Evolutionary conservation across 2,797 vertebrate species (phyloP), one percentile per base, ranked within the genome.

Genomic region (Ambastaia sidthimunki): DNA sequence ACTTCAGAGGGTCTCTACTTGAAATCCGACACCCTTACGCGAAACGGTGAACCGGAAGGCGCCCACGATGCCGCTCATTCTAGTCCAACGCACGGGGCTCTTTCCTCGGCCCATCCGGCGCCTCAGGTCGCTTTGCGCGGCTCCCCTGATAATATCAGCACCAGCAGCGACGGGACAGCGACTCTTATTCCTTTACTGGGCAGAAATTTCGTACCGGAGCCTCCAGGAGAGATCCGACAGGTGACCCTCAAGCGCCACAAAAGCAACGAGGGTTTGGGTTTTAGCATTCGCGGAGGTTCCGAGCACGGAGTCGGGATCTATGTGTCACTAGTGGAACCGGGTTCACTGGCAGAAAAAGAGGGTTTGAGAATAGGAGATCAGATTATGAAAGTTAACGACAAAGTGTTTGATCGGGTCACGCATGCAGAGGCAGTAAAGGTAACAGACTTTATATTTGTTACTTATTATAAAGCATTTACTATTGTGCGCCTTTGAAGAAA

Each of bases 261-360:
- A 85, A 96, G 95, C 89, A 94, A 97, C 82, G 96, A 99, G 80
- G 97, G 97, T 1, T 89, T 99, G 87, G 98, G 98, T 69, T 99
- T 99, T 93, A 99, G 98, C 88, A 98, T 99, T 90, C 95, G 98
- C 10, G 98, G 98, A 0, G 98, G 98, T 0, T 95, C 97, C 5
- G 98, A 99, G 92, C 98, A 99, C 81, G 97, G 97, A 0, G 97
- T 98, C 44, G 97, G 97, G 0, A 99, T 99, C 92, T 99, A 97
- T 74, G 97, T 99, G 86, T 99, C 97, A 1, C 94, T 98, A 78
- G 97, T 99, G 91, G 98, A 98, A 79, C 96, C 97, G 0, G 96
- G 95, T 0, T 98, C 97, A 16, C 90, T 98, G 91, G 98, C 98
- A 0, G 97, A 98, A 90, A 95, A 95, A 59, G 95, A 99, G 85